phyloP scores from a whole-genome alignment of 2,113 vertebrate species.

The Redunca redunca region DNA sequence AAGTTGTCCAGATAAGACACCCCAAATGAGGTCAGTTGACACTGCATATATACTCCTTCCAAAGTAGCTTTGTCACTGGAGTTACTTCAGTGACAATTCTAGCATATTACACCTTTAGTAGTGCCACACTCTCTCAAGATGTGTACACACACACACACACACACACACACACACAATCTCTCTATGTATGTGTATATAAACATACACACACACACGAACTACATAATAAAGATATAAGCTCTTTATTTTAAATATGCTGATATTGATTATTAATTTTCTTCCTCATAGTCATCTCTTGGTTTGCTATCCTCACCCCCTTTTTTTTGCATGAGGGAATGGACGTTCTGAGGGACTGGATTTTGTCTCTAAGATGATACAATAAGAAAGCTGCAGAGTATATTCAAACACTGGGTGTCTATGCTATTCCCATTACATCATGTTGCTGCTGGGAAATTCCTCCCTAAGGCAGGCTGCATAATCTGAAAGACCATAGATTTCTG shows the following conservation, averaged over 20 bases:
- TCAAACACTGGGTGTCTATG: not conserved
- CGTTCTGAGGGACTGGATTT: not conserved
- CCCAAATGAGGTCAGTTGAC: constrained; percentile 12
- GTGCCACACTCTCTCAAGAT: not conserved
- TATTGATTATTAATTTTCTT: constrained; percentile 24
- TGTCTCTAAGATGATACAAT: not conserved
- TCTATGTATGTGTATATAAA: not conserved
- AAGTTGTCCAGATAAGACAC: not conserved
- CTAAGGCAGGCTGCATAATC: not conserved
- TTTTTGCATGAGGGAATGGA: not conserved
- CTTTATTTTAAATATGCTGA: not conserved
- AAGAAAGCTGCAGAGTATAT: not conserved
- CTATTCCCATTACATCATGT: not conserved
- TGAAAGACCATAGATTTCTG: not conserved
- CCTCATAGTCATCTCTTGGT: not conserved
- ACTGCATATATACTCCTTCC: constrained; percentile 11
- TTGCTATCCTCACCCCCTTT: not conserved
- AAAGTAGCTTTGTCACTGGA: not conserved
- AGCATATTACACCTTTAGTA: not conserved
- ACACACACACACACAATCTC: not conserved
- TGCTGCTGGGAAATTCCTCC: not conserved
- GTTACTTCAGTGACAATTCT: constrained; percentile 11
- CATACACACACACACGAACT: not conserved
- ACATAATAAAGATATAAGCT: not conserved
- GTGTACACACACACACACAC: not conserved